Percentiles rank a stretch among this genome's conserved stretches.
These are phyloP conservation scores for Zonotrichia albicollis DNA, from an alignment of 2,797 vertebrate species.

Conservation along the genomic window DNA sequence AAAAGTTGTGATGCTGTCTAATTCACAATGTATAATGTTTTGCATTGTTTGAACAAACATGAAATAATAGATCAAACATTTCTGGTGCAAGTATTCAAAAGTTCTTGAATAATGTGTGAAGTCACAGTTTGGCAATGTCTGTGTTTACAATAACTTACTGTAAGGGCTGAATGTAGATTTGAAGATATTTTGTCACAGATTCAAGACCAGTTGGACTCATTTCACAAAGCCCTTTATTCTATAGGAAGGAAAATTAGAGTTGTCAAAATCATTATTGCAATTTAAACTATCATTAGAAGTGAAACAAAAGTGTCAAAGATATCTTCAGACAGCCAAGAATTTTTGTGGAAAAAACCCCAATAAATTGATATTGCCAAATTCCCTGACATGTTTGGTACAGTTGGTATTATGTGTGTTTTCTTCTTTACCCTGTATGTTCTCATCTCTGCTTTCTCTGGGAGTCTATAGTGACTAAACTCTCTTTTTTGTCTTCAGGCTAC, in stretches of 20 bases:
- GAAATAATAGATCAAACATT: not conserved
- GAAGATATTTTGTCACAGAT: not conserved
- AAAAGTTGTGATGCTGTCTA: not conserved
- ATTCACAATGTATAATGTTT: not conserved
- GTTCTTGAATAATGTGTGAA: not conserved
- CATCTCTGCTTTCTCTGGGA: not conserved
- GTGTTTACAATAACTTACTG: not conserved
- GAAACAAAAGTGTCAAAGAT: not conserved
- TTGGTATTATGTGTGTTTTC: not conserved
- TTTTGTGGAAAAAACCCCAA: not conserved
- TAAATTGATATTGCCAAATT: not conserved
- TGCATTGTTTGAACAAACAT: not conserved
- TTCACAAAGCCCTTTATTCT: not conserved
- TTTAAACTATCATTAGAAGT: constrained; percentile 4
- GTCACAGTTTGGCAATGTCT: not conserved
- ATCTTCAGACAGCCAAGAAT: not conserved
- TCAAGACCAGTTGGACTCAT: not conserved
- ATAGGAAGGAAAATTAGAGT: constrained; percentile 26
- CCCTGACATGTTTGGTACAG: not conserved
- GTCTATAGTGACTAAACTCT: not conserved
- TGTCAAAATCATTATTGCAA: not conserved
- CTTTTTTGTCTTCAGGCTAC: constrained; percentile 4
- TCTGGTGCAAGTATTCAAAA: not conserved
- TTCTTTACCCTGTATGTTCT: not conserved
- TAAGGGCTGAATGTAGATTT: not conserved